Evolutionary conservation across 2,113 vertebrate species (phyloP).

Genomic region (Bettongia penicillata): DNA sequence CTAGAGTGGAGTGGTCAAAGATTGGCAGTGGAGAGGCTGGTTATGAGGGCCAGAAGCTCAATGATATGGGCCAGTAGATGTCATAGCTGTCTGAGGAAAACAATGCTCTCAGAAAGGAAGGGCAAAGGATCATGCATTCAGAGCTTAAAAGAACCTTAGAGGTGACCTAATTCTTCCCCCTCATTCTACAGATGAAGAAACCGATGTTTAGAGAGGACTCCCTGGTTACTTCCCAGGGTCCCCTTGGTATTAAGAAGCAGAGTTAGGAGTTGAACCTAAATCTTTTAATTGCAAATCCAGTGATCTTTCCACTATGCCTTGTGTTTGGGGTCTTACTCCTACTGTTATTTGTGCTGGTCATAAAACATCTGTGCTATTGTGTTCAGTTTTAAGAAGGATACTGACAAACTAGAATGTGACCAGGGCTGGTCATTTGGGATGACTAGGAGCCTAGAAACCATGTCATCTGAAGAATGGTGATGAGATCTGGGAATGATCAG

Average conservation of each 20-base stretch:
- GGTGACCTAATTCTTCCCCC: neutral
- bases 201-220: neutral
- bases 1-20: neutral
- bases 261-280: neutral
- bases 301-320: neutral
- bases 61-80: neutral
- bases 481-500: no score
- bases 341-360: neutral
- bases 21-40: neutral
- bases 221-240: neutral
- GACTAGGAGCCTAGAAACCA: neutral
- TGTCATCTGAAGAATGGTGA: no score
- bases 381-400: neutral
- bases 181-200: neutral
- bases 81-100: neutral
- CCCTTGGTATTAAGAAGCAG: neutral
- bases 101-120: neutral
- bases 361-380: neutral
- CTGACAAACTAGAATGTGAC: neutral
- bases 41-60: neutral
- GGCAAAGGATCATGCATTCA: neutral
- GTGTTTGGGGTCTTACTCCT: neutral
- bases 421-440: neutral
- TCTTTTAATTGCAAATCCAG: neutral
- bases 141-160: neutral